Evolutionary conservation across 2,113 vertebrate species (phyloP), one percentile per base, ranked within the genome.

Genomic region (Anoplopoma fimbria): DNA sequence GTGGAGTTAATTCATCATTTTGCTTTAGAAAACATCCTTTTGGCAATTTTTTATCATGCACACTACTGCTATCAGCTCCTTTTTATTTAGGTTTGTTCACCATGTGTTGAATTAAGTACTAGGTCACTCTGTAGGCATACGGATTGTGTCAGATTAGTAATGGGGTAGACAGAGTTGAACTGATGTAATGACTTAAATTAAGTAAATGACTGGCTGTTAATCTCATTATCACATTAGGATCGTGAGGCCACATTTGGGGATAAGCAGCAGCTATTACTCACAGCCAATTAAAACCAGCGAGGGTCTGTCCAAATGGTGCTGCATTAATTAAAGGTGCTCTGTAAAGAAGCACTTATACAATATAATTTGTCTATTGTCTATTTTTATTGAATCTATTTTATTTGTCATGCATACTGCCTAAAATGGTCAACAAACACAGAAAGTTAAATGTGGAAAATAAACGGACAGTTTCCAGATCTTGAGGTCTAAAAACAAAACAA

Each of bases 151-250:
- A 85, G 80, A 63, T 62, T 45, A 64, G 83, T 86, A 80, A 87
- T 83, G 72, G 42, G 55, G 31, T 21, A 64, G 57, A 78, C 69
- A 61, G 25, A 78, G 61, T 57, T 77, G 36, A 53, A n/a, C 36
- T 83, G 84, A 88, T 82, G 86, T 71, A 87, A 87, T 89, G 36
- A 75, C 38, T 82, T 69, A 29, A 89, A 86, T 83, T 45, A 34
- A 58, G 72, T 69, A 67, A 76, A 87, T 40, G 36, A 73, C 21
- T 45, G 38, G 10, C 76, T 89, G 86, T 81, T 86, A 75, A 80
- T 86, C 14, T 84, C 78, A 88, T 92, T 84, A 88, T 88, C 86
- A 88, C 71, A 84, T 92, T 82, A 74, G 61, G 23, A 47, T 60
- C 4, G 65, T 63, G 38, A 17, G 42, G 29, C 40, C 10, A 38